A percentile compares a stretch with the other conserved stretches of the same genome.
Evolutionary conservation across 1,140 invertebrate species (phyloP).

Genomic region (Eulimnadia texana): DNA sequence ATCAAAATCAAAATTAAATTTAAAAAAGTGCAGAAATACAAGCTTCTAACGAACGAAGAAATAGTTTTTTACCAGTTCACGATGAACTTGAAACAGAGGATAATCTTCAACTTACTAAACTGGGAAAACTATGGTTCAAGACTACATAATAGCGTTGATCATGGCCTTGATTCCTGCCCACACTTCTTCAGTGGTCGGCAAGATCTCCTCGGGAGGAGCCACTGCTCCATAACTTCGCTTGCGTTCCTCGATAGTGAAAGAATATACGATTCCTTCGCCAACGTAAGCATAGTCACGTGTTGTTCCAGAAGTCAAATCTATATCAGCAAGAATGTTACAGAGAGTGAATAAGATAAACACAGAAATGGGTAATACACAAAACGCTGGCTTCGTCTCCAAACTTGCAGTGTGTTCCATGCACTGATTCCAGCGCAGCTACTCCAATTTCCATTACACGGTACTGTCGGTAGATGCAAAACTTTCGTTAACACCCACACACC

Average conservation of each 20-base stretch:
- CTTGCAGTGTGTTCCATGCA: conserved; percentile 4
- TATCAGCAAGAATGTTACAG: no score
- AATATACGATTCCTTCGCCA: conserved; percentile 27
- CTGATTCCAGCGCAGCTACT: background rate
- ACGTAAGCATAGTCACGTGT: conserved; percentile 35
- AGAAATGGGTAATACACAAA: background rate
- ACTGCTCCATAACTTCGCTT: conserved; percentile 35
- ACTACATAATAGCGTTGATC: no score
- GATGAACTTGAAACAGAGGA: no score
- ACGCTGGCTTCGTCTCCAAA: conserved; percentile 5
- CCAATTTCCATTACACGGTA: conserved; percentile 12
- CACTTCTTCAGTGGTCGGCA: conserved; percentile 37
- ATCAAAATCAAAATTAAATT: no score
- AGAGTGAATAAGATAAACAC: no score
- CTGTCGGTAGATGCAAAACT: background rate
- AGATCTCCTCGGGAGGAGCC: conserved; percentile 35
- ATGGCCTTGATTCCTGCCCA: conserved; percentile 33
- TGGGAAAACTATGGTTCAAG: no score
- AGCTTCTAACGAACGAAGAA: no score
- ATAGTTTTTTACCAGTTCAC: no score
- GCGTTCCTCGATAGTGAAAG: conserved; percentile 30
- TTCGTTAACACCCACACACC: background rate
- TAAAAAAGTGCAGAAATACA: no score
- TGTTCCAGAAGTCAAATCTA: conserved; percentile 24
- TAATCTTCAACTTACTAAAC: no score